Evolutionary conservation across 1,140 invertebrate species (phyloP), one percentile per base, ranked within the genome.

Genomic region (Pseudomyrmex cubaensis): DNA sequence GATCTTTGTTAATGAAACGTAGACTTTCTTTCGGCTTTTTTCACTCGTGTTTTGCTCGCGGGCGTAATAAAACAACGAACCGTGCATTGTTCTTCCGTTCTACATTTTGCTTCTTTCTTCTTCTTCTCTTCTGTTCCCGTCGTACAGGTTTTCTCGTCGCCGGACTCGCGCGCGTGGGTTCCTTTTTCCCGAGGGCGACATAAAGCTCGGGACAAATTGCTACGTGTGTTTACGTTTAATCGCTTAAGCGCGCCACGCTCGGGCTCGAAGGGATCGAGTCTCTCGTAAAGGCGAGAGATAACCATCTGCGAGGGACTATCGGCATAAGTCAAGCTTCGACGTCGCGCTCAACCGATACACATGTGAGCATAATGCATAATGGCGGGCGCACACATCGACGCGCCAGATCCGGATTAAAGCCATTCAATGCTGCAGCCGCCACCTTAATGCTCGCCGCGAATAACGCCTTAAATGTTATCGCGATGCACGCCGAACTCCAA

Each of bases 171-270:
- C 67, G 85, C 80, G 84, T 77, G 84, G 64, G 67, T 54, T 52
- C 80, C 17, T 54, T 67, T 76, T 76, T 83, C 86, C 86, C 87
- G 61, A 62, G 80, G 80, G 87, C 70, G 76, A 82, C 83, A 52
- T 85, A 82, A 87, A 83, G 80, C 83, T 50, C 63, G 48, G 63
- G 62, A 89, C 85, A 89, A 90, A 90, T 87, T 82, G 85, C 72
- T 85, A 84, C 85, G 89, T 61, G 88, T 90, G 88, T 89, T 89
- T 87, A 87, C 89, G 86, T 74, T 88, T 83, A 89, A 89, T 87
- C 83, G 85, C 73, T 83, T 83, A 87, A 89, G 77, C 63, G 69
- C 46, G 35, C 3, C 17, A 61, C 78, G 69, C 77, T 69, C 50
- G 35, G 9, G 48, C 48, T 67, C 62, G 67, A 13, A 64, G 69